Evolutionary conservation across 53 echinoderm and acorn worm species (phyloP).

Genomic region (Temnopleurus reevesii): DNA sequence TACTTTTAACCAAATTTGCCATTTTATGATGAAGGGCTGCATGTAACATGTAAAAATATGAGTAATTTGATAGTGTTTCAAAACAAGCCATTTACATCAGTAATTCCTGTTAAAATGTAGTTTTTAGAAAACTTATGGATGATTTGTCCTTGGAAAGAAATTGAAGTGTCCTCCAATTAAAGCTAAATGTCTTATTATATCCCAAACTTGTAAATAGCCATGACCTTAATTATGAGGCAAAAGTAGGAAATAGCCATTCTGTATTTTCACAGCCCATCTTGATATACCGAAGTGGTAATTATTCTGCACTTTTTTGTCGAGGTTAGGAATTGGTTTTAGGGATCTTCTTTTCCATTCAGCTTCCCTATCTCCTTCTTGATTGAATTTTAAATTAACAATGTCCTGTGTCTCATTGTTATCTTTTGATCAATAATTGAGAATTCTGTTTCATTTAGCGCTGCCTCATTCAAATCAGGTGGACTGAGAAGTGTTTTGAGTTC

Average conservation of each 20-base stretch:
- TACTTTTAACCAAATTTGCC: too few species aligned
- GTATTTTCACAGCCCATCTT: not conserved
- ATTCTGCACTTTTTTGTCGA: not conserved
- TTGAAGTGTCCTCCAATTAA: not conserved
- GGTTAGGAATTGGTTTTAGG: not conserved
- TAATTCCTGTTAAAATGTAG: too few species aligned
- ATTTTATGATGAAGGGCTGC: too few species aligned
- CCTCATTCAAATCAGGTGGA: slow-evolving; percentile 20
- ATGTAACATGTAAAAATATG: too few species aligned
- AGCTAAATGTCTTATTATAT: not conserved
- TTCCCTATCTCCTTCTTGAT: not conserved
- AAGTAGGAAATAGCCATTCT: not conserved
- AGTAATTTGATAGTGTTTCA: too few species aligned
- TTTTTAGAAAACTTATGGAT: not conserved
- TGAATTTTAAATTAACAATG: slow-evolving; percentile 21
- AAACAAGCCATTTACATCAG: too few species aligned
- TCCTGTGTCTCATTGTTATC: slow-evolving; percentile 42
- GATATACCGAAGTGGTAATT: not conserved
- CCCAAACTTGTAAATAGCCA: not conserved
- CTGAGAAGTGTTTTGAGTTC: not conserved
- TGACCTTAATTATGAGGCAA: slow-evolving; percentile 24
- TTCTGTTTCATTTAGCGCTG: slow-evolving; percentile 6
- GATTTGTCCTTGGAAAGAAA: not conserved
- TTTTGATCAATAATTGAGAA: slow-evolving; percentile 44
- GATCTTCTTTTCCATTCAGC: slow-evolving; percentile 1